Percentiles rank a stretch among this genome's conserved stretches.
Conservation (phyloP, 64 coral and sea anemone species). For the Astreopora myriophthalma region DNA sequence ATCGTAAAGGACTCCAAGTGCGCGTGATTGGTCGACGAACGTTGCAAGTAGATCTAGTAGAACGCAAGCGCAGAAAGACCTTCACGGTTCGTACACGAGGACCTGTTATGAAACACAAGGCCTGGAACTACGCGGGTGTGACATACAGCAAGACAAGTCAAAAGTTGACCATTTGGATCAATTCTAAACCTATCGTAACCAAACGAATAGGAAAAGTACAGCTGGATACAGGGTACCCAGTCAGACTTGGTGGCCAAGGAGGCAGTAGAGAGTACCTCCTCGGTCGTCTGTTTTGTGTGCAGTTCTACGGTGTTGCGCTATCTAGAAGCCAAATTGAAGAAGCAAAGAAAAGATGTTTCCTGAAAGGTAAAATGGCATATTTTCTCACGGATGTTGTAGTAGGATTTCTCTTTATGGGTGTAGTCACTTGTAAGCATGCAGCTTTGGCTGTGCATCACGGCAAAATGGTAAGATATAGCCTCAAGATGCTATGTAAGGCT, state of each 20-base stretch:
- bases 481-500: too few species aligned
- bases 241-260: slow-evolving; percentile 63
- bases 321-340: slow-evolving; percentile 57
- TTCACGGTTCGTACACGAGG: background rate
- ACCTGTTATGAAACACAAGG: slow-evolving; percentile 19
- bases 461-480: too few species aligned
- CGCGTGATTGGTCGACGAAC: slow-evolving; percentile 27
- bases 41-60: slow-evolving; percentile 49
- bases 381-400: background rate
- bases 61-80: slow-evolving; percentile 21
- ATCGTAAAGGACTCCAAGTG: slow-evolving; percentile 66
- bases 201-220: slow-evolving; percentile 58
- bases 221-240: slow-evolving; percentile 50
- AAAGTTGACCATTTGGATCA: slow-evolving; percentile 74
- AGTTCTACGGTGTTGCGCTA: slow-evolving; percentile 72
- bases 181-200: slow-evolving; percentile 53
- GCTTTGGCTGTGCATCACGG: too few species aligned
- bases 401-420: too few species aligned
- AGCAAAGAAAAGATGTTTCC: slow-evolving; percentile 58
- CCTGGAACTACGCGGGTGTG: slow-evolving; percentile 79
- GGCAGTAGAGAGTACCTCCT: slow-evolving; percentile 51
- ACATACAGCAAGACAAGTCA: slow-evolving; percentile 60
- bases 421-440: too few species aligned
- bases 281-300: slow-evolving; percentile 75
- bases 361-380: slow-evolving; percentile 1